A percentile compares a stretch with the other conserved stretches of the same genome.
Conservation (phyloP, 2,113 vertebrate genomes). For the Coregonus clupeaformis region DNA sequence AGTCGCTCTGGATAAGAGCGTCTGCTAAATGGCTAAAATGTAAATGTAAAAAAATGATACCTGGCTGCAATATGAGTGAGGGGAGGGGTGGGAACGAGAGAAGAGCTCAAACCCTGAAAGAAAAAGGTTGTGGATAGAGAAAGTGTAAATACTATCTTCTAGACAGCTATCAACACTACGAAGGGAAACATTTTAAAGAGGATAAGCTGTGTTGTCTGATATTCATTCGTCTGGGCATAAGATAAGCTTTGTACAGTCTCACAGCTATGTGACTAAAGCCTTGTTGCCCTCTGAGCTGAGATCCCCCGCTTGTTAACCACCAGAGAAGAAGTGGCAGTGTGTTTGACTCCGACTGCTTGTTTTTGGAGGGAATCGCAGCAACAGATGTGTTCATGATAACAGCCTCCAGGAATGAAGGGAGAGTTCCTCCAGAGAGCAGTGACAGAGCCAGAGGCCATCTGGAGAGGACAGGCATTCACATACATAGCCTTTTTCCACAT, state of each 20-base stretch:
- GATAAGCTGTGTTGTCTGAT: no score
- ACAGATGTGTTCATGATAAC: slow-evolving; percentile 54
- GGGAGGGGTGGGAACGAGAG: neutral
- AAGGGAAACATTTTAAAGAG: no score
- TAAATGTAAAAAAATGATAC: no score
- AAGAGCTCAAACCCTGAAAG: neutral
- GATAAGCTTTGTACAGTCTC: no score
- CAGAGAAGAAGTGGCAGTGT: neutral
- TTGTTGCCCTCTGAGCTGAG: neutral
- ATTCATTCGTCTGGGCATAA: no score
- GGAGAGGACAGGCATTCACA: neutral
- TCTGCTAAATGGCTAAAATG: no score
- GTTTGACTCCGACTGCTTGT: neutral
- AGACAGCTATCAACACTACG: no score
- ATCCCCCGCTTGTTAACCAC: neutral
- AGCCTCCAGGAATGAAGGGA: slow-evolving; percentile 36
- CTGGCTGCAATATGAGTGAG: slow-evolving; percentile 33
- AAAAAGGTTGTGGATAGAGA: slow-evolving; percentile 16
- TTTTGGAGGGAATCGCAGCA: slow-evolving; percentile 33
- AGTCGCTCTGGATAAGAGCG: no score
- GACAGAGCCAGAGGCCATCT: slow-evolving; percentile 45
- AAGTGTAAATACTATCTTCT: no score
- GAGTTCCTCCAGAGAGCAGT: slow-evolving; percentile 48
- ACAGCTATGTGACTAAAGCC: neutral
- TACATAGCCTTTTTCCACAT: no score